These are phyloP conservation scores for Gymnoscopelus microlampas DNA, from an alignment of 2,797 vertebrate genomes.

Conservation along the genomic window DNA sequence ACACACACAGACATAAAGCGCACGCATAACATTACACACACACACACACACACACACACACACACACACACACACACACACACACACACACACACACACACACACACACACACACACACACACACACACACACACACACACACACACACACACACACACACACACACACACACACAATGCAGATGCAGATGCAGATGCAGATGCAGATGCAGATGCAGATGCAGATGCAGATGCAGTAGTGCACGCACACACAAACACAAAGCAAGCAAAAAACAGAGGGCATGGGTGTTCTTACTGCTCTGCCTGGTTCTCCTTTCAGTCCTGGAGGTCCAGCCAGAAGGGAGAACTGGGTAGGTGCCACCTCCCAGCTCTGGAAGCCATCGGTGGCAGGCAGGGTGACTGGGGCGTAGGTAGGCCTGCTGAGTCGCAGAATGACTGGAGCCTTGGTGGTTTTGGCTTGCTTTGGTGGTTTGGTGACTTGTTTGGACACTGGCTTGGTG, in stretches of 20 bases:
- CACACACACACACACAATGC: too few relatives aligned
- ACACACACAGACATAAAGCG: not conserved
- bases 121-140: constrained; percentile 19
- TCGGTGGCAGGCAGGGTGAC: constrained; percentile 83
- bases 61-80: not conserved
- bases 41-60: too few relatives aligned
- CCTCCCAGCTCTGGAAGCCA: constrained; percentile 84
- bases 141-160: constrained; percentile 8
- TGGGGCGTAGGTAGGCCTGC: constrained; percentile 64
- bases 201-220: too few relatives aligned
- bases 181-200: too few relatives aligned
- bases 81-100: constrained; percentile 9
- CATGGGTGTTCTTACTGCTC: constrained; percentile 80
- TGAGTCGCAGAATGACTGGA: constrained; percentile 58
- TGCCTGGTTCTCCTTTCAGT: constrained; percentile 90
- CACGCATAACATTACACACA: too few relatives aligned
- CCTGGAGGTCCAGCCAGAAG: constrained; percentile 84
- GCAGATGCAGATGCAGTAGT: too few relatives aligned
- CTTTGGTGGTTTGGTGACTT: constrained; percentile 63
- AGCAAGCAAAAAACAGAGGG: constrained; percentile 6
- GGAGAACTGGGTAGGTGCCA: constrained; percentile 84
- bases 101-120: constrained; percentile 11
- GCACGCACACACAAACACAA: constrained; percentile 1
- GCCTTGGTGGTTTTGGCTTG: constrained; percentile 60
- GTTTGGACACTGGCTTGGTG: constrained; percentile 55